Conservation (phyloP, 53 echinoderm and acorn worm species). For the Paracentrotus lividus region DNA sequence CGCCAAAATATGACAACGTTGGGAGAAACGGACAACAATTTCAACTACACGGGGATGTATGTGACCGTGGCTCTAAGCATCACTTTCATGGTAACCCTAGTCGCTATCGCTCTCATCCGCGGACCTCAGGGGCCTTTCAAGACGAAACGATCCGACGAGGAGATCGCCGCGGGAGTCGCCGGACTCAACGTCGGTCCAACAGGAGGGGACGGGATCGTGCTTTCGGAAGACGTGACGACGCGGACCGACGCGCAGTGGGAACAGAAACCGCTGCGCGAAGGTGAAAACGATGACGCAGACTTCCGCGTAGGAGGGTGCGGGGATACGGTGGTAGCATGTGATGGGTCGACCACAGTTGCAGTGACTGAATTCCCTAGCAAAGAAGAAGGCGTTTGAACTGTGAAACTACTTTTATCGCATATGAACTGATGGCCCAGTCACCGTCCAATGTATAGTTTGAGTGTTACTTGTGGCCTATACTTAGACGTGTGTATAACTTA, state of each 20-base stretch:
- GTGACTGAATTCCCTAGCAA: not conserved
- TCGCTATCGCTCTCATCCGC: constrained; percentile 59
- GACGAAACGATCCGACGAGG: constrained; percentile 47
- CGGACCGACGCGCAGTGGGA: constrained; percentile 67
- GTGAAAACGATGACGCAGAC: not conserved
- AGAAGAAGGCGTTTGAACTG: constrained; percentile 1
- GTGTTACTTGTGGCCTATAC: too few relatives aligned
- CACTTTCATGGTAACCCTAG: constrained; percentile 51
- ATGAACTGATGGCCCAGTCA: not conserved
- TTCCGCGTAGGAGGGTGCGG: not conserved
- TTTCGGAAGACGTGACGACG: constrained; percentile 11
- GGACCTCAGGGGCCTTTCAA: constrained; percentile 63
- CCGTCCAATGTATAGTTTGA: too few relatives aligned
- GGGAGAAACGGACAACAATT: constrained; percentile 18
- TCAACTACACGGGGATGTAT: constrained; percentile 64
- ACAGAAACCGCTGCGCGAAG: constrained; percentile 60
- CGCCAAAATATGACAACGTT: not conserved
- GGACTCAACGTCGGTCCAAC: not conserved
- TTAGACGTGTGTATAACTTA: too few relatives aligned
- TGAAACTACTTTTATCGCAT: not conserved
- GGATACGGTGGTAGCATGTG: not conserved
- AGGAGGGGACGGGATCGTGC: not conserved
- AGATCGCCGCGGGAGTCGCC: not conserved
- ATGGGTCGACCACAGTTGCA: not conserved
- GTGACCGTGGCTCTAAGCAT: constrained; percentile 50